Conservation (phyloP, 2,113 vertebrate genomes). For the Steatornis caripensis region DNA sequence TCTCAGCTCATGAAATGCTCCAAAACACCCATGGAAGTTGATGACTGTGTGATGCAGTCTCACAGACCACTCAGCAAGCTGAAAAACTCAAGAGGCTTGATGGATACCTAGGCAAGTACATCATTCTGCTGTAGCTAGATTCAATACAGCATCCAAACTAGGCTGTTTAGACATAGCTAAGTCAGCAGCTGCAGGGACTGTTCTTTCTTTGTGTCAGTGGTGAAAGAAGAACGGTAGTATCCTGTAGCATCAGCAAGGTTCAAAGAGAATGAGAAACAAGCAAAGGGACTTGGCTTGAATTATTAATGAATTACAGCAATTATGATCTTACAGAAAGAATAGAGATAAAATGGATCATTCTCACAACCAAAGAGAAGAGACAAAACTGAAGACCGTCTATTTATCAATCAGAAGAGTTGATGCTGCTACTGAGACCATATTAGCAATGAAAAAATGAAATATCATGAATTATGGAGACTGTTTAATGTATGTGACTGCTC, state of each 20-base stretch:
- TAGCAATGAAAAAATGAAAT: slow-evolving; percentile 4
- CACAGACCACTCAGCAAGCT: not conserved
- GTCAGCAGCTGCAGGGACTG: not conserved
- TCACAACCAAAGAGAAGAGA: not conserved
- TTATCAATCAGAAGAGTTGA: not conserved
- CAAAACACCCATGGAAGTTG: not conserved
- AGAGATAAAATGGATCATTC: not conserved
- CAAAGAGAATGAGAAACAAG: not conserved
- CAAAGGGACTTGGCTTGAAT: not conserved
- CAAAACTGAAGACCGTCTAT: not conserved
- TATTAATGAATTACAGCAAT: slow-evolving; percentile 6
- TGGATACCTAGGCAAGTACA: not conserved
- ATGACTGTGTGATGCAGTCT: not conserved
- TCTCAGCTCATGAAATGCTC: not conserved
- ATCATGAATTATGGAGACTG: not conserved
- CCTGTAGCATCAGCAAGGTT: not conserved
- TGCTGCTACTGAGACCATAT: not conserved
- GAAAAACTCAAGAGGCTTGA: not conserved
- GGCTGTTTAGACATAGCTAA: not conserved
- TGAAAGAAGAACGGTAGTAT: not conserved
- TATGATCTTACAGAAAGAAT: not conserved
- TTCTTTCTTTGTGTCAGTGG: not conserved
- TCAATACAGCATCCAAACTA: not conserved
- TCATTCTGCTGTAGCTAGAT: not conserved
- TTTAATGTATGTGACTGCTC: not conserved